Conservation (phyloP, 2,113 vertebrate species). For the Macroglossus sobrinus region DNA sequence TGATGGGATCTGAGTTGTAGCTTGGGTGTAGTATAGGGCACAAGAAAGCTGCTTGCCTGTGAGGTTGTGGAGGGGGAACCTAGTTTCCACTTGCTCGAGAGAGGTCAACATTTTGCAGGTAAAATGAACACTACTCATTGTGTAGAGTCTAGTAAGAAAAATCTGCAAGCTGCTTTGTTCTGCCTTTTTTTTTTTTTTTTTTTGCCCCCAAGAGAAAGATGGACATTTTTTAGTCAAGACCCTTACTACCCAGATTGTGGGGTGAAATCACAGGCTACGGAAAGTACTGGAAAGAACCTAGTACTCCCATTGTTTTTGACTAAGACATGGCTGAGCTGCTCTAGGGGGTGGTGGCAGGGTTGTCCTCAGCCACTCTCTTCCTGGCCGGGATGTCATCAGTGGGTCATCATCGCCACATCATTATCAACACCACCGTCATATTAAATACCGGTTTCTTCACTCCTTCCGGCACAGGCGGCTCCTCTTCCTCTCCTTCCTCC, state of each 20-base stretch:
- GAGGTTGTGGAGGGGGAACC: neutral
- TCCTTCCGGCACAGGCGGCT: slow-evolving; percentile 58
- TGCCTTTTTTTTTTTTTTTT: neutral
- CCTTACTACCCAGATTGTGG: neutral
- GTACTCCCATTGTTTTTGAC: neutral
- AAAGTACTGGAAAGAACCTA: neutral
- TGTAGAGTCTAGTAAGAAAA: neutral
- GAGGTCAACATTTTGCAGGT: neutral
- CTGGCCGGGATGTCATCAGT: neutral
- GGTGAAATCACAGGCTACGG: neutral
- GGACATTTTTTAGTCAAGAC: neutral
- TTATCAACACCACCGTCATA: accelerated
- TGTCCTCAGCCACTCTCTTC: neutral
- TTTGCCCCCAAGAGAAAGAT: neutral
- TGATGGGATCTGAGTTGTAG: neutral
- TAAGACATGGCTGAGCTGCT: neutral
- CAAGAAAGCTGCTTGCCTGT: neutral
- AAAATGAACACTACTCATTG: neutral
- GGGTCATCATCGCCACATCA: accelerated
- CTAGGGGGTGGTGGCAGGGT: accelerated
- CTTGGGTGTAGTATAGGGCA: neutral
- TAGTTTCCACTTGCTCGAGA: neutral
- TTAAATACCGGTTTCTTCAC: slow-evolving; percentile 69
- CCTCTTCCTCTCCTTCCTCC: slow-evolving; percentile 72
- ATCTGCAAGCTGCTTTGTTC: neutral